Evolutionary conservation across 1,140 invertebrate genomes (phyloP), one percentile per base, ranked within the genome.

Genomic region (Drosophila ambigua): DNA sequence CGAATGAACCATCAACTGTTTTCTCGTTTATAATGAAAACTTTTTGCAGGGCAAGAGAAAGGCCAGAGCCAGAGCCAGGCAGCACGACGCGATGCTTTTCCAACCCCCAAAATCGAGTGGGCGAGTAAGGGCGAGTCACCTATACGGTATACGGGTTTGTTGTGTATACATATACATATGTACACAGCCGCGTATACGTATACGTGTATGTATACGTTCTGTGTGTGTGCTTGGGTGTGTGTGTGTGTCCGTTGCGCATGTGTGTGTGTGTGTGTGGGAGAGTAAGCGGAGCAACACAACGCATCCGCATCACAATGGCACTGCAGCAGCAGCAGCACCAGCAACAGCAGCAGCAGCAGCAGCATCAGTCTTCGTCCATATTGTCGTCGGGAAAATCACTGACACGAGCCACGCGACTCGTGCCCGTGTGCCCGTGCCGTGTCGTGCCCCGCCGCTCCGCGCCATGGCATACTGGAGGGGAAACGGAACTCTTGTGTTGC

Each of bases 11-110:
- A 84, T 90, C 85, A 83, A 88, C 73, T 72, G 82, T 50, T 87
- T 79, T 78, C 64, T 69, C 85, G 83, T 88, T 91, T 54, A 91
- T 74, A 85, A 91, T 78, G 90, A 91, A 91, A 91, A 90, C 90
- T 88, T 87, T 88, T 88, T 68, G 73, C 83, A 60, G 79, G 62
- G 49, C 78, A 67, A 59, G 43, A 48, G 58, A 52, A 75, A 62
- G 52, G 57, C 72, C 66, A 28, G 26, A 28, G 60, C 58, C 61
- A 57, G 71, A 51, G 31, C 53, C 66, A 75, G 59, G 46, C 26
- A 51, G 63, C 52, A 57, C 51, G 58, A 74, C 44, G 49, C 55
- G 66, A 68, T 53, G 65, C 67, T 72, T 79, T 90, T 84, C 73
- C 80, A 90, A 90, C 88, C 89, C 79, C 79, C 68, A 78, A 80